These are phyloP conservation scores for Mythimna lalbum DNA, from an alignment of 2,888 invertebrate species.

Conservation along the genomic window DNA sequence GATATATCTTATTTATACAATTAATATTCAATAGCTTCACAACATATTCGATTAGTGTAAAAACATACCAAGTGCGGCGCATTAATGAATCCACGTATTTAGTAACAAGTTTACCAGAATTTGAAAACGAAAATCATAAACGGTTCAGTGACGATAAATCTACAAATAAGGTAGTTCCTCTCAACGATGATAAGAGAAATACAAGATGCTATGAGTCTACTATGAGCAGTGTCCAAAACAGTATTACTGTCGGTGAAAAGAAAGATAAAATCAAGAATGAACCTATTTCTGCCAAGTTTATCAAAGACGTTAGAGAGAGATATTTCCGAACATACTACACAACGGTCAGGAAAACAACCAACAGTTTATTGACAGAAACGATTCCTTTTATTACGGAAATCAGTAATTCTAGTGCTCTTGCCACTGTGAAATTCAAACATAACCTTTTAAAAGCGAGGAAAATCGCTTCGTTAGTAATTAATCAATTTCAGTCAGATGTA, in stretches of 20 bases:
- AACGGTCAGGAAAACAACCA: conserved; percentile 65
- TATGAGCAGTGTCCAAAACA: conserved; percentile 59
- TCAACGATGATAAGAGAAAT: conserved; percentile 38
- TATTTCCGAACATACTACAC: conserved; percentile 78
- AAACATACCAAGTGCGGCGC: conserved; percentile 82
- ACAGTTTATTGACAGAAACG: conserved; percentile 40
- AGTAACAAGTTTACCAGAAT: conserved; percentile 78
- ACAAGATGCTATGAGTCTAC: conserved; percentile 27
- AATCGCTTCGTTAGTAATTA: conserved; percentile 73
- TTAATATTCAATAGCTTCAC: conserved; percentile 71
- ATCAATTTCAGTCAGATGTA: conserved; percentile 43
- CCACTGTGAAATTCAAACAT: conserved; percentile 63
- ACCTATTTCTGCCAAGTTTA: conserved; percentile 68
- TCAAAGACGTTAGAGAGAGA: conserved; percentile 78
- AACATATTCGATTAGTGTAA: conserved; percentile 71
- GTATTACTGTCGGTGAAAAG: conserved; percentile 67
- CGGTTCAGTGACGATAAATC: conserved; percentile 35
- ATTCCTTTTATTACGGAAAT: conserved; percentile 20
- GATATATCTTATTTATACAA: conserved; percentile 73
- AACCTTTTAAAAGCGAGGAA: conserved; percentile 74
- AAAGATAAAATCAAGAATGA: conserved; percentile 64
- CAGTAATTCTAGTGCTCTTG: conserved; percentile 27
- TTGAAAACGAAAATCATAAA: conserved; percentile 65
- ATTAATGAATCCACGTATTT: conserved; percentile 81
- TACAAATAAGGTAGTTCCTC: conserved; percentile 37